These are phyloP conservation scores for Orthonyx spaldingii DNA, from an alignment of 2,113 vertebrate genomes.

Conservation along the genomic window DNA sequence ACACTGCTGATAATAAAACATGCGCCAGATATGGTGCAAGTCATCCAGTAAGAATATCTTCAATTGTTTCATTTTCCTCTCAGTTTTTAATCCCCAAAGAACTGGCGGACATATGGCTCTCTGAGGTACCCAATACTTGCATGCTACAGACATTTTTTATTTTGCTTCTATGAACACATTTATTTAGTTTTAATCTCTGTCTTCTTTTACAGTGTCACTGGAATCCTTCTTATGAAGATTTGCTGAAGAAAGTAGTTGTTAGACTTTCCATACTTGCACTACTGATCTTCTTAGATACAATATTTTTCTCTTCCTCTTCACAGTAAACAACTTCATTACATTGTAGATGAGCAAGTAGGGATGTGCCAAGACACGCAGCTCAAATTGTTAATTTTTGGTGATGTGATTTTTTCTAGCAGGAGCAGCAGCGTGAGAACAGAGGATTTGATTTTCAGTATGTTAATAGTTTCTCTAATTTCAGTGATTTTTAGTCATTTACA, in stretches of 20 bases:
- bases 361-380: not conserved
- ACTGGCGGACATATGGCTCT: not conserved
- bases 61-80: not conserved
- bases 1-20: not conserved
- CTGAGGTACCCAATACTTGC: not conserved
- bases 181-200: not conserved
- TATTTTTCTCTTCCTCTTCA: not conserved
- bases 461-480: not conserved
- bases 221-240: not conserved
- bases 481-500: not conserved
- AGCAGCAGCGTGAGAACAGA: not conserved
- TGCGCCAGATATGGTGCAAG: not conserved
- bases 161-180: not conserved
- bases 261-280: not conserved
- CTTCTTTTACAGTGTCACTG: not conserved
- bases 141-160: not conserved
- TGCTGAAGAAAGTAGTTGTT: not conserved
- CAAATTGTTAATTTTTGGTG: not conserved
- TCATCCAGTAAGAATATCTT: not conserved
- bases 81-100: not conserved
- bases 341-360: not conserved
- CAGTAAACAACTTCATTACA: not conserved
- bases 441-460: not conserved
- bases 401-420: not conserved
- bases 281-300: not conserved